These are phyloP conservation scores for Rhabdophis nuchalis DNA, from an alignment of 2,797 vertebrate species.

Conservation along the genomic window DNA sequence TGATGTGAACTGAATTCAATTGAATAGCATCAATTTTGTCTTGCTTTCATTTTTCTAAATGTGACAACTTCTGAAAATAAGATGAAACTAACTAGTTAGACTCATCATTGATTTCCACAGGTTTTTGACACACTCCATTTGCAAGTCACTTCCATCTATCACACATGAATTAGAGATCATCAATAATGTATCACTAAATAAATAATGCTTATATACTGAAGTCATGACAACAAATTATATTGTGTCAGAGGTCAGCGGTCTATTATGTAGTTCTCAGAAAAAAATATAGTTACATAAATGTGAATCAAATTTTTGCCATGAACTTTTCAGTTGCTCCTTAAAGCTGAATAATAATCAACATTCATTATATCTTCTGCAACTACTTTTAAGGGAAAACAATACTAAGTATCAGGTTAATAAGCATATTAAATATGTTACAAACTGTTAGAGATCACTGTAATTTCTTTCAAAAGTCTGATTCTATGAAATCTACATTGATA, in stretches of 20 bases:
- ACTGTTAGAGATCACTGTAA: neutral
- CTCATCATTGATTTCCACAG: constrained; percentile 15
- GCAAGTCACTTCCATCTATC: constrained; percentile 48
- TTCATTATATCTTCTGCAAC: neutral
- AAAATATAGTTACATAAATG: neutral
- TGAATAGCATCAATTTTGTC: neutral
- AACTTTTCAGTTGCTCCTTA: neutral
- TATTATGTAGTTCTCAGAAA: neutral
- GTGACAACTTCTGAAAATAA: neutral
- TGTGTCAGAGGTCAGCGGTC: constrained; percentile 11
- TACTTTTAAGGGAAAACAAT: neutral
- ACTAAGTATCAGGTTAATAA: neutral
- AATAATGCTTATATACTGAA: constrained; percentile 24
- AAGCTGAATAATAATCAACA: constrained; percentile 10
- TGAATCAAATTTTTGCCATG: neutral
- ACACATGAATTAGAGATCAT: constrained; percentile 27
- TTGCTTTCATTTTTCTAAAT: neutral
- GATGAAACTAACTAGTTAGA: constrained; percentile 33
- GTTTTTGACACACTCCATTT: constrained; percentile 44
- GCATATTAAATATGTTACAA: neutral
- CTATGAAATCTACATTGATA: neutral
- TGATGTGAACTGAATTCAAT: neutral
- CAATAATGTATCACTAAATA: constrained; percentile 44
- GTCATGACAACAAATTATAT: constrained; percentile 36
- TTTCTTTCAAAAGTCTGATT: neutral